These are phyloP conservation scores for Corapipo altera DNA, from an alignment of 2,113 vertebrate species.

Conservation along the genomic window DNA sequence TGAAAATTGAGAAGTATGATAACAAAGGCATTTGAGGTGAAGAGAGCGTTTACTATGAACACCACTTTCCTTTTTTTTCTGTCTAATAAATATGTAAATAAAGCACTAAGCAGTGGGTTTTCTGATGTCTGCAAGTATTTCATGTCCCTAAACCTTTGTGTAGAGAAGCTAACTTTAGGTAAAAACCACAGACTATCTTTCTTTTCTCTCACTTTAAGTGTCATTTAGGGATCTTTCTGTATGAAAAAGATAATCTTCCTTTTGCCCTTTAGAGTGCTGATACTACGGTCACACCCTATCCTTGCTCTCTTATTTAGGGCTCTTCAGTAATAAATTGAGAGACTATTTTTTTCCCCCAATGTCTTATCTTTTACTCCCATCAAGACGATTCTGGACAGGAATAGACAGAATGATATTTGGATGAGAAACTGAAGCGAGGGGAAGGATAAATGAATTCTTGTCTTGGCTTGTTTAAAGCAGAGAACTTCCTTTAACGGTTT, in stretches of 20 bases:
- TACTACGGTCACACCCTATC: neutral
- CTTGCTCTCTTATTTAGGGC: neutral
- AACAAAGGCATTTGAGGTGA: neutral
- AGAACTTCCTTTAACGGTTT: neutral
- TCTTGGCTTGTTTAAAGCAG: neutral
- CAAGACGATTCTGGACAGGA: neutral
- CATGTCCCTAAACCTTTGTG: neutral
- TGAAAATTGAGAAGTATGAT: neutral
- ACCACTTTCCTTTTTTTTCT: neutral
- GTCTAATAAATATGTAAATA: constrained; percentile 14
- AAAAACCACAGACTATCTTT: neutral
- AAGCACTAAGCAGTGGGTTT: neutral
- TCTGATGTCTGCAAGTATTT: neutral
- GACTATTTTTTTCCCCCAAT: neutral
- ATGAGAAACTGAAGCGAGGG: neutral
- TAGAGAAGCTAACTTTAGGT: neutral
- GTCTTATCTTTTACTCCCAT: neutral
- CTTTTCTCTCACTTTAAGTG: neutral
- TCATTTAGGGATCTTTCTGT: neutral
- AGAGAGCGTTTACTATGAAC: neutral
- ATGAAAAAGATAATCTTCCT: neutral
- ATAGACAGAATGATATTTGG: neutral
- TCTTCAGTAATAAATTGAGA: neutral
- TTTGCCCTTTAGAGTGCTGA: neutral
- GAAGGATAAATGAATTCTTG: neutral